These are phyloP conservation scores for Seira sanloemensis DNA, from an alignment of 2,888 invertebrate genomes.

Conservation along the genomic window DNA sequence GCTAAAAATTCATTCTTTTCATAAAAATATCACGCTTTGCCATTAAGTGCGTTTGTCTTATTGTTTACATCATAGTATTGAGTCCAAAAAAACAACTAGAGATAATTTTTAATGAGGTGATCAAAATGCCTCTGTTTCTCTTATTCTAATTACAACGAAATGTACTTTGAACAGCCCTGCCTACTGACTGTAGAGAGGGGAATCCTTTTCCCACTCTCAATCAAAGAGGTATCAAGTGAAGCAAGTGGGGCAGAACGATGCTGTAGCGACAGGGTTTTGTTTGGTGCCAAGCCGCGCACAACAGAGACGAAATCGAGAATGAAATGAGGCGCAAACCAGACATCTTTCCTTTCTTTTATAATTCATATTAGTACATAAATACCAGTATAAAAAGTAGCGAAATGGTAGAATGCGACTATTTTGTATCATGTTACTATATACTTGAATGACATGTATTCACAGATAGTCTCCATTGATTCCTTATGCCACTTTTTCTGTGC, in stretches of 20 bases:
- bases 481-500: too few species aligned
- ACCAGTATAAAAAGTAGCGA: too few species aligned
- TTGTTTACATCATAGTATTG: neutral
- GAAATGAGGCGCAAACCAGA: neutral
- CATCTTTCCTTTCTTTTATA: neutral
- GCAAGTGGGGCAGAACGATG: neutral
- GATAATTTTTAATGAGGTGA: neutral
- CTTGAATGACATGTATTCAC: too few species aligned
- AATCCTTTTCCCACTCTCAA: neutral
- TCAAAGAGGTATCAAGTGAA: neutral
- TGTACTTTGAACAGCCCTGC: neutral
- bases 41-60: neutral
- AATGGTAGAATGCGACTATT: too few species aligned
- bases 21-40: neutral
- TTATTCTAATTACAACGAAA: neutral
- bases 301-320: neutral
- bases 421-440: too few species aligned
- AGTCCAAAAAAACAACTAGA: neutral
- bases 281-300: constrained; percentile 3
- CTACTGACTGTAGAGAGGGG: neutral
- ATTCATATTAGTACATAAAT: neutral
- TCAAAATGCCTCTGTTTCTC: neutral
- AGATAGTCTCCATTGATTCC: too few species aligned
- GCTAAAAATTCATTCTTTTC: neutral
- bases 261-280: neutral